phyloP scores from a whole-genome alignment of 2,888 invertebrate genomes.

The Cephus spinipes region DNA sequence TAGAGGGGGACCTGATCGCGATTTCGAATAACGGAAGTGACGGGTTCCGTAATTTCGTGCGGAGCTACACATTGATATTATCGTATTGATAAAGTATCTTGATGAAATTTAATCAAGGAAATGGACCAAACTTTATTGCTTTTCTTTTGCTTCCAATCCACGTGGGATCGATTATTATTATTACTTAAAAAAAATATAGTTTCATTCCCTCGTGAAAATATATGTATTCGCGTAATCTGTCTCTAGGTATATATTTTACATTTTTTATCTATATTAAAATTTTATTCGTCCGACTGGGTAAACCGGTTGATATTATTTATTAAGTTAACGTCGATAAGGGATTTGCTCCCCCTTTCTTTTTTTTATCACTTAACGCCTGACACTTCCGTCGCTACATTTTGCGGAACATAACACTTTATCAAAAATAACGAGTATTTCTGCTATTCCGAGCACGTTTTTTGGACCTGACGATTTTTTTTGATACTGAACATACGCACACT shows the following conservation, averaged over 20 bases:
- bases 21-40: constrained; percentile 1
- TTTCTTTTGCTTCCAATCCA: not conserved
- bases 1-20: not conserved
- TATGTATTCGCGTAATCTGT: too few species aligned
- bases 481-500: too few species aligned
- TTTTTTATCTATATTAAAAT: not conserved
- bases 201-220: too few species aligned
- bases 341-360: not conserved
- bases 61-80: not conserved
- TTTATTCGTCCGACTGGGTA: not conserved
- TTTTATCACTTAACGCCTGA: not conserved
- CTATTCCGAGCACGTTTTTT: not conserved
- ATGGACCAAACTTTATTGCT: not conserved
- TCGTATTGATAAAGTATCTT: not conserved
- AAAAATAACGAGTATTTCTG: not conserved
- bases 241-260: too few species aligned
- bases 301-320: not conserved
- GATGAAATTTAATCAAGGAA: not conserved
- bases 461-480: not conserved
- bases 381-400: not conserved
- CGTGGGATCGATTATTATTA: not conserved
- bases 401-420: not conserved
- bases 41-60: not conserved
- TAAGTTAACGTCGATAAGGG: not conserved
- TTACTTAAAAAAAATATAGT: not conserved